A percentile compares a stretch with the other conserved stretches of the same genome.
These are phyloP conservation scores for Stegastes partitus DNA, from an alignment of 2,113 vertebrate species.

Conservation along the genomic window DNA sequence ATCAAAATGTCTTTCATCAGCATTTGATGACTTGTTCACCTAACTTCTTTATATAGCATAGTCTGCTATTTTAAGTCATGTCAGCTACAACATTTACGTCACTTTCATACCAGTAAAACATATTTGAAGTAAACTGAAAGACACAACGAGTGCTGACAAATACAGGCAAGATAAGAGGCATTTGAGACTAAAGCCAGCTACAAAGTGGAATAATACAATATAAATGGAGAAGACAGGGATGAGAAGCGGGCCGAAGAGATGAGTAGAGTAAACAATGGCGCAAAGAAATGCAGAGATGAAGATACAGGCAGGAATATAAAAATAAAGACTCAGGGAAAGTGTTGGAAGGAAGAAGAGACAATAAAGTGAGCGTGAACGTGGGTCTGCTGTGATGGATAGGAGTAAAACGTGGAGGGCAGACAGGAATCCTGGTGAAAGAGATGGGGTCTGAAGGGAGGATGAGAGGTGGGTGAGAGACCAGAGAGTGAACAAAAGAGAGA, in stretches of 20 bases:
- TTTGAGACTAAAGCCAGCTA: slow-evolving; percentile 37
- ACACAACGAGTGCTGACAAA: slow-evolving; percentile 16
- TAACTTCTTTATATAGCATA: background rate
- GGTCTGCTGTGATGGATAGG: background rate
- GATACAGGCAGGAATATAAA: slow-evolving; percentile 9
- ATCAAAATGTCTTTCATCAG: background rate
- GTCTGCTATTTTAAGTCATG: background rate
- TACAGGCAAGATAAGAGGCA: slow-evolving; percentile 1
- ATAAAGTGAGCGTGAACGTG: slow-evolving; percentile 14
- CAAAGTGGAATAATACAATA: slow-evolving; percentile 11
- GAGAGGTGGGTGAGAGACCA: slow-evolving; percentile 20
- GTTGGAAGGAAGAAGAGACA: slow-evolving; percentile 9
- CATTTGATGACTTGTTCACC: background rate
- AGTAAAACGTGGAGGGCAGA: background rate
- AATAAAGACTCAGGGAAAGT: slow-evolving; percentile 9
- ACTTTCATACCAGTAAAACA: slow-evolving; percentile 13
- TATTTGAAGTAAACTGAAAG: slow-evolving; percentile 20
- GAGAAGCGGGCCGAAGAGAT: background rate
- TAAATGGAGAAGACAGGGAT: slow-evolving; percentile 29
- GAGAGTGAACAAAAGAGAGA: slow-evolving; percentile 30
- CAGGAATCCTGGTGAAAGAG: slow-evolving; percentile 22
- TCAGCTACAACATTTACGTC: too few relatives aligned
- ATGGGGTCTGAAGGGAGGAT: slow-evolving; percentile 12
- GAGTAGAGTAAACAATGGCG: background rate
- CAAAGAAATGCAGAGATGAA: background rate